These are phyloP conservation scores for Orchestes rusci DNA, from an alignment of 2,888 invertebrate genomes.

Conservation along the genomic window DNA sequence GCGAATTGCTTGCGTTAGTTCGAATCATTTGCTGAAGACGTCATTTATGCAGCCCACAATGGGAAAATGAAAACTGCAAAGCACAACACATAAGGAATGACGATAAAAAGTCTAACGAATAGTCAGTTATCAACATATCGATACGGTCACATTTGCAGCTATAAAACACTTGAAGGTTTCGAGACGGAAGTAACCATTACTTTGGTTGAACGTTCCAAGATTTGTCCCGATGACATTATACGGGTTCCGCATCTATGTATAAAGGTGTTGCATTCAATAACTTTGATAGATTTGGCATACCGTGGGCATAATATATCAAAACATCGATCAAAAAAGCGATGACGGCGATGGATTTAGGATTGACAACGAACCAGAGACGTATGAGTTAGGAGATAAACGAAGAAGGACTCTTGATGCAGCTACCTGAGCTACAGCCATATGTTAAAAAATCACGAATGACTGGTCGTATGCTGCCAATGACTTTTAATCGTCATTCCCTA, in stretches of 20 bases:
- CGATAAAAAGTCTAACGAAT: conserved; percentile 13
- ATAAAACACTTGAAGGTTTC: conserved; percentile 15
- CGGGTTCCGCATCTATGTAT: conserved; percentile 11
- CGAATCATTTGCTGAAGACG: no score
- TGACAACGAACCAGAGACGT: not conserved
- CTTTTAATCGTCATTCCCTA: no score
- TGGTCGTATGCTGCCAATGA: no score
- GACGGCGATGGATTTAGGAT: not conserved
- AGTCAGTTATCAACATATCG: conserved; percentile 22
- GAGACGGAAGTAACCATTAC: conserved; percentile 20
- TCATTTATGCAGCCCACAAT: no score
- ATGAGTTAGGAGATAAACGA: conserved; percentile 5
- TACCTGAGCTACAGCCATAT: conserved; percentile 8
- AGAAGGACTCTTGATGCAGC: conserved; percentile 9
- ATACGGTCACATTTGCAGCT: conserved; percentile 18
- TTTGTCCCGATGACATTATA: conserved; percentile 22
- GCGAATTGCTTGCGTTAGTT: no score
- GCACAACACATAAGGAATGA: no score
- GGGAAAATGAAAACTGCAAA: no score
- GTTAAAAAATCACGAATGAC: conserved; percentile 11
- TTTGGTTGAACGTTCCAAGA: conserved; percentile 3
- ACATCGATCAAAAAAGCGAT: not conserved
- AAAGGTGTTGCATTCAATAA: conserved; percentile 28
- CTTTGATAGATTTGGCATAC: conserved; percentile 28
- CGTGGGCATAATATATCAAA: conserved; percentile 24